phyloP scores from a whole-genome alignment of 2,888 invertebrate genomes.

The Cantharis nigra region DNA sequence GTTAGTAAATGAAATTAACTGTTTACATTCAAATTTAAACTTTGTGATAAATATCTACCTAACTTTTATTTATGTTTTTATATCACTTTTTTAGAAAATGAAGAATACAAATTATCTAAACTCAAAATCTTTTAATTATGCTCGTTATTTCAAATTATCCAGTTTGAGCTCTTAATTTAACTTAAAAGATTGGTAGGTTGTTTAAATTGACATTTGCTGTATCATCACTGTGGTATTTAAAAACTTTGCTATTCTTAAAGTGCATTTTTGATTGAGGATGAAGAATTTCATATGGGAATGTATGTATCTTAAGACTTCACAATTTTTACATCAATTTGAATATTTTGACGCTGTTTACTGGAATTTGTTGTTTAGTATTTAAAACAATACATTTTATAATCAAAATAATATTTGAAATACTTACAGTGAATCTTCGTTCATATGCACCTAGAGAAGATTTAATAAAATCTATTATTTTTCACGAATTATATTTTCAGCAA shows the following conservation, averaged over 20 bases:
- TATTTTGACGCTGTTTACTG: background rate
- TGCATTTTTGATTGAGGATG: background rate
- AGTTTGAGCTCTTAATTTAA: background rate
- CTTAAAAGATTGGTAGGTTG: background rate
- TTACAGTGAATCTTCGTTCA: background rate
- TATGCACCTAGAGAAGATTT: background rate
- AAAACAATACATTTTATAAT: background rate
- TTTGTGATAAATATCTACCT: background rate
- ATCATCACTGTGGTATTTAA: background rate
- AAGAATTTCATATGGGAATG: background rate
- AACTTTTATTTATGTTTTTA: background rate
- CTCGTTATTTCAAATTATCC: background rate
- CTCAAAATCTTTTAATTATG: background rate
- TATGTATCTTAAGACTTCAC: background rate
- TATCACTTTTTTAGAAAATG: background rate
- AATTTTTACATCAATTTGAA: background rate
- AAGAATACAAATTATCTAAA: background rate
- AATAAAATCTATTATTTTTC: no score
- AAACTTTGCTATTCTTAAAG: background rate
- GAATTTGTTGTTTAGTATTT: background rate
- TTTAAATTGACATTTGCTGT: background rate
- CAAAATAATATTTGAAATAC: background rate
- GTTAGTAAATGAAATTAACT: background rate
- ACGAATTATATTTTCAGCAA: no score
- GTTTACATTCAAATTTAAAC: background rate